Evolutionary conservation across 2,888 invertebrate genomes (phyloP).

Genomic region (Catocala nupta): DNA sequence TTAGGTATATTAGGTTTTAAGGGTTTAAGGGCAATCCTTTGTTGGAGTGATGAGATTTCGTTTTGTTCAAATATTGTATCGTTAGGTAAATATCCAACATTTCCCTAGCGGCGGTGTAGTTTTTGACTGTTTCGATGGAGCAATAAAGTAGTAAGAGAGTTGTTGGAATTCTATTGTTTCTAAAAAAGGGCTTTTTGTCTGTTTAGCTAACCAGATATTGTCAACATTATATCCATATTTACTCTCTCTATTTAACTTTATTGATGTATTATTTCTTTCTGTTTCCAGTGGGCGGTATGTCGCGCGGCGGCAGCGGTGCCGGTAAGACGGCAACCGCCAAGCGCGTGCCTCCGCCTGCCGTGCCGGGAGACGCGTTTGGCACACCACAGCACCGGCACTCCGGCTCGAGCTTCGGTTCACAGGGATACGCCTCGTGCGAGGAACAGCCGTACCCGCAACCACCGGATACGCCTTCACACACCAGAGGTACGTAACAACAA

Average conservation of each 20-base stretch:
- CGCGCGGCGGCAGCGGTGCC: slow-evolving; percentile 91
- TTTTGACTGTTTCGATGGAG: neutral
- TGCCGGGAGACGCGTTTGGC: slow-evolving; percentile 91
- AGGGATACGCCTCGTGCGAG: slow-evolving; percentile 92
- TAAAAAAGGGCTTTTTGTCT: no score
- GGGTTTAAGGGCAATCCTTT: slow-evolving; percentile 41
- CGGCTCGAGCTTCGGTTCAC: slow-evolving; percentile 92
- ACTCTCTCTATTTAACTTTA: neutral
- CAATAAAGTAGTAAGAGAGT: neutral
- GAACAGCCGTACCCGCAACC: slow-evolving; percentile 90
- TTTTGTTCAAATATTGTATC: slow-evolving; percentile 42
- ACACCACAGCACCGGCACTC: slow-evolving; percentile 90
- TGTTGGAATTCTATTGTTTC: neutral
- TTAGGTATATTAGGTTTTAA: slow-evolving; percentile 44
- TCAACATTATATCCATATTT: no score
- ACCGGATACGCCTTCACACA: slow-evolving; percentile 88
- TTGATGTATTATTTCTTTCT: slow-evolving; percentile 38
- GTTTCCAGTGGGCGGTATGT: slow-evolving; percentile 95
- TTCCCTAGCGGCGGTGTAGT: neutral
- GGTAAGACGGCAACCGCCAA: slow-evolving; percentile 94
- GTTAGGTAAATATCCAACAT: slow-evolving; percentile 15
- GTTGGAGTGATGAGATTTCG: slow-evolving; percentile 43
- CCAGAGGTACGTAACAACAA: slow-evolving; percentile 71
- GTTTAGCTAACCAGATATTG: no score
- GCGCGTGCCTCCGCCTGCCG: slow-evolving; percentile 96